Percentiles rank a stretch among this genome's conserved stretches.
These are phyloP conservation scores for Buathra laborator DNA, from an alignment of 2,888 invertebrate genomes.

Conservation along the genomic window DNA sequence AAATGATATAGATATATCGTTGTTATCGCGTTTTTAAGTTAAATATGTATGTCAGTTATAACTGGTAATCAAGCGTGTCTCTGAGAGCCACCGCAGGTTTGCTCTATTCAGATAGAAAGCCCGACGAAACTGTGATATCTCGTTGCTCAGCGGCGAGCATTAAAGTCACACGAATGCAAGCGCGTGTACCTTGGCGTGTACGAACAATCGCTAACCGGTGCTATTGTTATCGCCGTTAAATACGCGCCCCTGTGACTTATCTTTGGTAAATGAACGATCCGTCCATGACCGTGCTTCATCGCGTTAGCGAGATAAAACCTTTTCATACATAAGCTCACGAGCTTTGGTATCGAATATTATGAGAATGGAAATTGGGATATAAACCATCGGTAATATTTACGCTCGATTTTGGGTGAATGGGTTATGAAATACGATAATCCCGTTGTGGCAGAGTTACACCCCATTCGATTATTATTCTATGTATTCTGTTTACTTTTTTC, in stretches of 20 bases:
- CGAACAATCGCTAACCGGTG: constrained; percentile 36
- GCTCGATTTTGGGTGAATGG: not conserved
- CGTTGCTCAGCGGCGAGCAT: constrained; percentile 22
- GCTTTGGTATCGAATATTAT: constrained; percentile 26
- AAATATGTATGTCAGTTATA: not conserved
- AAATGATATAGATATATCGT: no score
- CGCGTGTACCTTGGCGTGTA: not conserved
- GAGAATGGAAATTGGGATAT: constrained; percentile 21
- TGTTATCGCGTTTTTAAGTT: no score
- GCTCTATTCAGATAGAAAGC: not conserved
- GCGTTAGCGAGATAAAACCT: constrained; percentile 37
- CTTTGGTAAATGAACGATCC: constrained; percentile 59
- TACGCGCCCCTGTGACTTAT: constrained; percentile 57
- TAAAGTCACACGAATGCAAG: constrained; percentile 28
- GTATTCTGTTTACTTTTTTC: not conserved
- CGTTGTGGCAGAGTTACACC: no score
- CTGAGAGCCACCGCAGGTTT: not conserved
- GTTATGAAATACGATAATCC: not conserved
- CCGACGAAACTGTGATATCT: constrained; percentile 8
- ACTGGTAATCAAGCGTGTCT: not conserved
- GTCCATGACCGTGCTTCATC: constrained; percentile 51
- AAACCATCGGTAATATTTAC: not conserved
- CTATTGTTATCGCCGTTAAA: constrained; percentile 51
- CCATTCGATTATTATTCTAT: no score
- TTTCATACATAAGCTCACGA: constrained; percentile 2